Evolutionary conservation across 2,888 invertebrate genomes (phyloP), one percentile per base, ranked within the genome.

Genomic region (Meghimatium bilineatum): DNA sequence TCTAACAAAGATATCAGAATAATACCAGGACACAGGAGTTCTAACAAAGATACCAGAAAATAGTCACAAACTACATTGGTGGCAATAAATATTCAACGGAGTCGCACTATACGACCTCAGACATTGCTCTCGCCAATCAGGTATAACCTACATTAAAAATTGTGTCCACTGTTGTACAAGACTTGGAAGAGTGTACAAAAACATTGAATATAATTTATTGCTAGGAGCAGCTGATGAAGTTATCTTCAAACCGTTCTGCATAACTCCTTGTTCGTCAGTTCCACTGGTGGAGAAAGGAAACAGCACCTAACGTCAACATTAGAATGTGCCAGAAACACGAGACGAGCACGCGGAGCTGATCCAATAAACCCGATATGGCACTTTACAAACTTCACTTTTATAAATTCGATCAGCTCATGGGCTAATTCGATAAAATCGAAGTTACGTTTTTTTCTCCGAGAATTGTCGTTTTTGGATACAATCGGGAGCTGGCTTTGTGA

Each of bases 281-380:
- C 1, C 38, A 38, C 26, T 49, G 44, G n/a, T 29, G 44, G n/a
- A 56, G 49, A 44, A 8, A 44, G 29, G 72, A 74, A n/a, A 8
- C 72, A 20, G 49, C 72, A 49, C 8, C 72, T 20, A 49, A n/a
- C 49, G 49, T 44, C 72, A 49, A 36, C 72, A 74, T 49, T 29
- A 74, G 49, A 44, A 49, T 29, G 44, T 74, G 44, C 49, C 14
- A 10, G 56, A n/a, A 44, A n/a, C 72, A 74, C 14, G 72, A 49
- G 12, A 17, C 72, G 49, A 29, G 29, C 23, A 74, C 44, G n/a
- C n/a, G 72, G 72, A 14, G 26, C 72, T 49, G 49, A 74, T 49
- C 44, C 72, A 74, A 74, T 74, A 74, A 44, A 44, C 72, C 72
- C 44, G 72, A 74, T 74, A 74, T 74, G 72, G 72, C 72, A 49